A percentile compares a stretch with the other conserved stretches of the same genome.
These are phyloP conservation scores for Rhagoletis pomonella DNA, from an alignment of 1,140 invertebrate genomes.

Conservation along the genomic window DNA sequence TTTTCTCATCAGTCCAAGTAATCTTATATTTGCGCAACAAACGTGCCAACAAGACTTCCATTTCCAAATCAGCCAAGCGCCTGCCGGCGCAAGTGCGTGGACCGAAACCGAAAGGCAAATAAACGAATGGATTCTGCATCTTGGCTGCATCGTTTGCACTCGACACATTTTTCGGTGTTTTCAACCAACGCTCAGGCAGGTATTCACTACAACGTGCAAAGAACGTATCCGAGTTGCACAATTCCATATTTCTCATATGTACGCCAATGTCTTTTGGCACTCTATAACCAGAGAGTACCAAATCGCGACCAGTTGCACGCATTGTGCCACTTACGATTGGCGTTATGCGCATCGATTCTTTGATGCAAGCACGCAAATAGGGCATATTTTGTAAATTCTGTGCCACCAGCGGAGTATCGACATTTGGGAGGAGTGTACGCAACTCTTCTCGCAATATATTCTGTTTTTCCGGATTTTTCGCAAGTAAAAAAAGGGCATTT, in stretches of 20 bases:
- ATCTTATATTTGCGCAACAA: slow-evolving; percentile 78
- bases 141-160: slow-evolving; percentile 64
- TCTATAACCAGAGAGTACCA: slow-evolving; percentile 77
- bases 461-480: slow-evolving; percentile 81
- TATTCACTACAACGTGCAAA: slow-evolving; percentile 76
- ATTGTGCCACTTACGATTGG: slow-evolving; percentile 76
- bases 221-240: slow-evolving; percentile 75
- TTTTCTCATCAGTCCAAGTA: slow-evolving; percentile 60
- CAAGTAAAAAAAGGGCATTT: slow-evolving; percentile 73
- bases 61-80: slow-evolving; percentile 83
- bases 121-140: slow-evolving; percentile 77
- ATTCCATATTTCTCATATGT: slow-evolving; percentile 71
- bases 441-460: slow-evolving; percentile 81
- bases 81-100: slow-evolving; percentile 77
- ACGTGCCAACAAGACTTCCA: slow-evolving; percentile 79
- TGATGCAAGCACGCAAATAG: slow-evolving; percentile 81
- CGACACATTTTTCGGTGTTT: slow-evolving; percentile 53
- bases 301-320: slow-evolving; percentile 75
- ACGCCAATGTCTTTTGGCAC: slow-evolving; percentile 78
- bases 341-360: slow-evolving; percentile 78
- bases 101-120: slow-evolving; percentile 79
- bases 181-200: slow-evolving; percentile 79
- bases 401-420: slow-evolving; percentile 75
- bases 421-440: slow-evolving; percentile 74
- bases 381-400: slow-evolving; percentile 76